Evolutionary conservation across 2,888 invertebrate genomes (phyloP).

Genomic region (Chelonus formosanus): DNA sequence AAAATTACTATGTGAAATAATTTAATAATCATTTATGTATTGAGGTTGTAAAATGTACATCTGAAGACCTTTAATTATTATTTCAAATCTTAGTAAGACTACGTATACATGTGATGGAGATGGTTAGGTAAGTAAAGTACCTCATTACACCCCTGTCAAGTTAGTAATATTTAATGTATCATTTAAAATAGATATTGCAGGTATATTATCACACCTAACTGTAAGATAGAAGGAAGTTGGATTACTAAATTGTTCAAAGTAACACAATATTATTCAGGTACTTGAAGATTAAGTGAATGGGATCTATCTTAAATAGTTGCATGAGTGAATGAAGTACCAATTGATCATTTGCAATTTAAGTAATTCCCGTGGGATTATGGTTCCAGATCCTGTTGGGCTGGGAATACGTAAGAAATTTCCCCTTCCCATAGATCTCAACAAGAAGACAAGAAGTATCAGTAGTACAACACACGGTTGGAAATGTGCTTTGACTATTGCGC

Average conservation of each 20-base stretch:
- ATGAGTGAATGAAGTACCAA: constrained; percentile 6
- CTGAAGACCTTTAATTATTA: not conserved
- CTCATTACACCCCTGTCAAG: constrained; percentile 34
- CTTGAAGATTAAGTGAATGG: constrained; percentile 10
- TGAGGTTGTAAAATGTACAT: not conserved
- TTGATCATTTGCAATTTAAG: constrained; percentile 35
- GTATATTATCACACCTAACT: constrained; percentile 19
- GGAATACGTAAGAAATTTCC: not conserved
- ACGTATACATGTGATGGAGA: not conserved
- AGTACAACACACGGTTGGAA: constrained; percentile 3
- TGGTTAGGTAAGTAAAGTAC: constrained; percentile 30
- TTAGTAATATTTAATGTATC: constrained; percentile 29
- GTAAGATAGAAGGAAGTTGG: not conserved
- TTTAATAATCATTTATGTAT: no score
- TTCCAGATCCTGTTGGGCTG: not conserved
- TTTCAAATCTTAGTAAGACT: constrained; percentile 1
- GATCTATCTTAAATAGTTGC: constrained; percentile 9
- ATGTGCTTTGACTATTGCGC: not conserved
- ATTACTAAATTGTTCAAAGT: not conserved
- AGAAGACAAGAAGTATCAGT: not conserved
- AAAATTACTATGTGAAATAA: no score
- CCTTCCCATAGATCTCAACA: not conserved
- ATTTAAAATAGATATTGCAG: constrained; percentile 28
- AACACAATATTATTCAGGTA: not conserved
- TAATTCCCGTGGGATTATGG: constrained; percentile 38